A percentile compares a stretch with the other conserved stretches of the same genome.
phyloP scores from a whole-genome alignment of 1,140 invertebrate species.

The Aphis craccivora region DNA sequence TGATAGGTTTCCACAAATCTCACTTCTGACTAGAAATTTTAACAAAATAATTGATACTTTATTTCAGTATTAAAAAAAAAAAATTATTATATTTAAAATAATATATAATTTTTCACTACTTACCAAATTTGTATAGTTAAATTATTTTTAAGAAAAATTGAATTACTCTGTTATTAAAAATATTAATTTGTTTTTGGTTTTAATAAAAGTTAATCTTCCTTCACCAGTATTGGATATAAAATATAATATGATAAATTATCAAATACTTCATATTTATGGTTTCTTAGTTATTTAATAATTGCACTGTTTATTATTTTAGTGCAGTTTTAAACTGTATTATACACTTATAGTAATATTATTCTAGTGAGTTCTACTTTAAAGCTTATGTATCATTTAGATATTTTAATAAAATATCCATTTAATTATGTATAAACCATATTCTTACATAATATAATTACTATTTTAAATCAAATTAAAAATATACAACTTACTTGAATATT shows the following conservation, averaged over 20 bases:
- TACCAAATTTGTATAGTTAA: background rate
- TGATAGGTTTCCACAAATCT: slow-evolving; percentile 52
- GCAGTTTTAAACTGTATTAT: background rate
- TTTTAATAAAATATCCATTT: slow-evolving; percentile 8
- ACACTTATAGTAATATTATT: background rate
- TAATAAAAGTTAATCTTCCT: slow-evolving; percentile 39
- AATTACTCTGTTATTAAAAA: background rate
- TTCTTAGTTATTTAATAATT: background rate
- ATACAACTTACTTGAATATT: background rate
- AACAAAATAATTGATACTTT: slow-evolving; percentile 20
- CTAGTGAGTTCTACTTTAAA: background rate
- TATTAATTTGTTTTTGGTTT: slow-evolving; percentile 20
- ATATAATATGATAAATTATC: background rate
- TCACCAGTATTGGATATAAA: background rate
- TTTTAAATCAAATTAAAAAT: background rate
- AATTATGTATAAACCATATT: background rate
- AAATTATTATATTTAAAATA: background rate
- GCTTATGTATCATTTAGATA: slow-evolving; percentile 33
- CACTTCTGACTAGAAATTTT: slow-evolving; percentile 53
- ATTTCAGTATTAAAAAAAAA: background rate
- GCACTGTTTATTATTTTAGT: background rate
- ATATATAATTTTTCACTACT: background rate
- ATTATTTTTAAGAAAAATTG: background rate
- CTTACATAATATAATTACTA: background rate
- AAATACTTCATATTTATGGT: background rate